Evolutionary conservation across 2,113 vertebrate genomes (phyloP).

Genomic region (Pachypanchax playfairii): DNA sequence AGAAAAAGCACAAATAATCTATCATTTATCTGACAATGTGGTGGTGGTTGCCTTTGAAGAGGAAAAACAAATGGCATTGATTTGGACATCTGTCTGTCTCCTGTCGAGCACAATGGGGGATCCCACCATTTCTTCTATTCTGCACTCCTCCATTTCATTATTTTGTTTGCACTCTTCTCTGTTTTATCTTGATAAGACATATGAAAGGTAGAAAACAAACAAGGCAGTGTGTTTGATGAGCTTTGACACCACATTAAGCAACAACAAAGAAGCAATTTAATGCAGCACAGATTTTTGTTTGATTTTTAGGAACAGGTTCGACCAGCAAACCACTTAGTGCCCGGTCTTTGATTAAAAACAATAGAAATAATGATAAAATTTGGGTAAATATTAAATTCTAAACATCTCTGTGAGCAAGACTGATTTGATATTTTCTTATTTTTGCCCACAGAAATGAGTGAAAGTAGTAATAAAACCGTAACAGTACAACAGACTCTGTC

Average conservation of each 20-base stretch:
- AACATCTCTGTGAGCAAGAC: slow-evolving; percentile 31
- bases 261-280: slow-evolving; percentile 8
- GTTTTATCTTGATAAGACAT: slow-evolving; percentile 54
- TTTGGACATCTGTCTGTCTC: slow-evolving; percentile 58
- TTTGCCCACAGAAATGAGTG: neutral
- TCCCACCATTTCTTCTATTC: slow-evolving; percentile 37
- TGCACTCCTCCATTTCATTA: slow-evolving; percentile 46
- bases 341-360: slow-evolving; percentile 6
- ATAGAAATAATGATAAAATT: slow-evolving; percentile 15
- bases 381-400: slow-evolving; percentile 3
- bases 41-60: slow-evolving; percentile 48
- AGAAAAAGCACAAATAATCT: slow-evolving; percentile 26
- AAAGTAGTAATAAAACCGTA: neutral
- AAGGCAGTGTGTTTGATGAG: slow-evolving; percentile 34
- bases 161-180: slow-evolving; percentile 41
- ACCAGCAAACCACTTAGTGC: slow-evolving; percentile 12
- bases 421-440: too few relatives aligned
- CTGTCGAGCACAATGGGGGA: slow-evolving; percentile 54
- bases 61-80: slow-evolving; percentile 48
- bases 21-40: slow-evolving; percentile 52
- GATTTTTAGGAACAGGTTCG: slow-evolving; percentile 16
- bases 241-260: slow-evolving; percentile 36
- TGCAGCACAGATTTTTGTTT: slow-evolving; percentile 4
- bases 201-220: slow-evolving; percentile 46
- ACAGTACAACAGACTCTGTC: slow-evolving; percentile 17